A percentile compares a stretch with the other conserved stretches of the same genome.
Conservation (phyloP, 2,113 vertebrate genomes). For the Ivindomyrus marchei region DNA sequence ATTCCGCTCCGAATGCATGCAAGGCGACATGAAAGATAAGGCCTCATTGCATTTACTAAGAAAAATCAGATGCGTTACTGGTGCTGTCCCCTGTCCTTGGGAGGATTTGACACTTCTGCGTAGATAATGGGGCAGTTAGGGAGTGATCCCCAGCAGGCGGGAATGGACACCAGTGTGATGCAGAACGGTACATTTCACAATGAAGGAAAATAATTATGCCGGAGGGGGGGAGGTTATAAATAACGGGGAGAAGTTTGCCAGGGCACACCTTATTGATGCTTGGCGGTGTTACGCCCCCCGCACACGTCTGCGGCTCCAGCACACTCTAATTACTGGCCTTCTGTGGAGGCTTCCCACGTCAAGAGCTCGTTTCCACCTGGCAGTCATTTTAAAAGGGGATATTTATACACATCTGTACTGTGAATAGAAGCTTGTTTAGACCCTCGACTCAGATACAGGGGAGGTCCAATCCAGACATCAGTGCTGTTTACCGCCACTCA, state of each 20-base stretch:
- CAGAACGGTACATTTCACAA: slow-evolving; percentile 28
- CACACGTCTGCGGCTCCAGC: slow-evolving; percentile 11
- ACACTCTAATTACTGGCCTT: neutral
- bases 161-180: neutral
- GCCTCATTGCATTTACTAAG: neutral
- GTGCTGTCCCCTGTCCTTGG: neutral
- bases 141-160: neutral
- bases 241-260: slow-evolving; percentile 22
- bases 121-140: neutral
- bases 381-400: neutral
- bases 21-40: neutral
- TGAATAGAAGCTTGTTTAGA: neutral
- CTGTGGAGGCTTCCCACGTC: neutral
- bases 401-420: slow-evolving; percentile 8
- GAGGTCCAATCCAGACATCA: neutral
- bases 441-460: neutral
- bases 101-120: neutral
- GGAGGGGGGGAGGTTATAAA: slow-evolving; percentile 30
- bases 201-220: slow-evolving; percentile 35
- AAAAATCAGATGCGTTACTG: neutral
- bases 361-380: neutral
- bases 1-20: neutral
- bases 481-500: neutral
- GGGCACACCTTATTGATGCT: slow-evolving; percentile 25
- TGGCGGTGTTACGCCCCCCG: slow-evolving; percentile 26